Base-by-base conservation (phyloP, 2,888 invertebrate species). In the Drosophila mayaguana region DNA sequence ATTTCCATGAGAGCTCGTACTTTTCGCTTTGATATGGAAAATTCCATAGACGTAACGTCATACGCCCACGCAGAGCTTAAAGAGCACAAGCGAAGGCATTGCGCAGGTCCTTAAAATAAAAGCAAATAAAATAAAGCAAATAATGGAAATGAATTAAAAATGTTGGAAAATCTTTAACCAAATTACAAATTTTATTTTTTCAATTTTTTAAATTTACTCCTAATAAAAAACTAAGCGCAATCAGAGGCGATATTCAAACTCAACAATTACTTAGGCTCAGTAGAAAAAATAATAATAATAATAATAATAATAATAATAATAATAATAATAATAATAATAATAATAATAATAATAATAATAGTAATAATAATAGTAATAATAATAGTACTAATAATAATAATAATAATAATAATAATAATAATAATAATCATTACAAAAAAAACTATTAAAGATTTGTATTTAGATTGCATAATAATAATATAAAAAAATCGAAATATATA, bases 31-130 rank as follows among this genome's bases (percentile, higher is more conserved):
- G 7, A 18, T 50, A 7, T 48, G 28, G 32, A 11, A 32, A 32
- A 32, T 11, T 18, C 18, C 28, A 50, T 11, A 7, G 12, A 34
- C 50, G 32, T 20, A 50, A 34, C 50, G 32, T 18, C 18, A 32
- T 20, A 50, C 50, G 50, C 50, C 50, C 50, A 50, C 50, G 14
- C 22, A 45, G 8, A 43, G 5, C 3, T 18, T 32, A 12, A 50
- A 50, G 50, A 50, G 50, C 50, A 34, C 50, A 14, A 3, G 8
- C 3, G 8, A 20, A 14, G 34, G 50, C 50, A 50, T 34, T 50
- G 50, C 50, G 50, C 50, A 50, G 50, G 50, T 50, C 50, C 32
- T 32, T 34, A 20, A 20, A 34, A 32, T 3, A 45, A 46, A 32
- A 12, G 4, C 48, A 48, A 48, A 12, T 18, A 32, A 32, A 48